Evolutionary conservation across 2,797 vertebrate species (phyloP).

Genomic region (Euthynnus affinis): DNA sequence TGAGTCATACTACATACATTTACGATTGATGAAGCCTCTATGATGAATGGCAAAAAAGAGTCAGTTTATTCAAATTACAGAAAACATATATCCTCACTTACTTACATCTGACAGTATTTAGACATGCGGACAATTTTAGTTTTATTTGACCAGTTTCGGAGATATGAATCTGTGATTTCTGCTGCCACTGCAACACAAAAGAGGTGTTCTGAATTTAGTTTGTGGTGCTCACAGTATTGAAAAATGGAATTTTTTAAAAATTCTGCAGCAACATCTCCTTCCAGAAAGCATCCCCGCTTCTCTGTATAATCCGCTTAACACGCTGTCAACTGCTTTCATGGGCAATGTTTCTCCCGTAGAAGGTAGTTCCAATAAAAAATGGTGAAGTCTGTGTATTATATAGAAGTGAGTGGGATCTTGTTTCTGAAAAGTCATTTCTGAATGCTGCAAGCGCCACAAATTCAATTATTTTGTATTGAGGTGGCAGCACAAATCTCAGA

Average conservation of each 20-base stretch:
- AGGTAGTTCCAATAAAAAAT: background rate
- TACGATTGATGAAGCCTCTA: background rate
- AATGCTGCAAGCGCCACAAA: background rate
- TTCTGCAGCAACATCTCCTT: background rate
- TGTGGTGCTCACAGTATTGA: background rate
- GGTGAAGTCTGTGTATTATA: background rate
- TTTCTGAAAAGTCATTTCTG: background rate
- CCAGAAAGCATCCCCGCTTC: background rate
- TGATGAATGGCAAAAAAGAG: background rate
- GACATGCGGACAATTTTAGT: background rate
- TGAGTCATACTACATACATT: slow-evolving; percentile 40
- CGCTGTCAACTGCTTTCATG: slow-evolving; percentile 1
- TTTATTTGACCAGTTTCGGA: background rate
- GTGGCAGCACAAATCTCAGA: background rate
- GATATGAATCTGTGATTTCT: background rate
- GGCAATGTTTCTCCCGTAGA: background rate
- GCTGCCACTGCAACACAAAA: background rate
- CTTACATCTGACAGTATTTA: too few species aligned
- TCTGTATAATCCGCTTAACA: slow-evolving; percentile 8
- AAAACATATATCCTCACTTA: background rate
- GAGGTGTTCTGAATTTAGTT: background rate
- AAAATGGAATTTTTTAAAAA: slow-evolving; percentile 6
- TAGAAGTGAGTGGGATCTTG: background rate
- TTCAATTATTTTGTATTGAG: background rate
- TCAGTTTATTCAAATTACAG: background rate